These are phyloP conservation scores for Lutraria lutraria DNA, from an alignment of 2,888 invertebrate species.

Conservation along the genomic window DNA sequence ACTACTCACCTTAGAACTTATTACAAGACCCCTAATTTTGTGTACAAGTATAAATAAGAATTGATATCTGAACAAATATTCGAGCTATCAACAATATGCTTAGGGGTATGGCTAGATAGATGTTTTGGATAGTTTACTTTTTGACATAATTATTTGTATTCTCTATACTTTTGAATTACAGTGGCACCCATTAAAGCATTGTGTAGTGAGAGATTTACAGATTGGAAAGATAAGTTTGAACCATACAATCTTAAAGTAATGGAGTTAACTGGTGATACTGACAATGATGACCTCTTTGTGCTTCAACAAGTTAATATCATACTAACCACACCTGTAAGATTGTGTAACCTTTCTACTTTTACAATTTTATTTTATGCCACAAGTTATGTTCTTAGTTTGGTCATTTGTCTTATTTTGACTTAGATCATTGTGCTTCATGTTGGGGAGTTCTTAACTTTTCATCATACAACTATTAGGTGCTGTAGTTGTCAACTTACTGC, in stretches of 20 bases:
- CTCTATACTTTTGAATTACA: constrained; percentile 80
- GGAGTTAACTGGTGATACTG: constrained; percentile 93
- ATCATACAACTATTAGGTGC: too few species aligned
- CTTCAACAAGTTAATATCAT: constrained; percentile 88
- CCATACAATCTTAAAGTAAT: constrained; percentile 89
- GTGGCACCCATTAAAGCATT: constrained; percentile 94
- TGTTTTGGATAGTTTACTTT: not conserved
- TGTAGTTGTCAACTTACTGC: too few species aligned
- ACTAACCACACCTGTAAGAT: constrained; percentile 92
- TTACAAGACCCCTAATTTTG: too few species aligned
- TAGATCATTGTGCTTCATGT: too few species aligned
- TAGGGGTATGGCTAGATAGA: not conserved
- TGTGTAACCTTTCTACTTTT: not conserved
- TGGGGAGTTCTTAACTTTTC: too few species aligned
- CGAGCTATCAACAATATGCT: too few species aligned
- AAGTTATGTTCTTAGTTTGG: too few species aligned
- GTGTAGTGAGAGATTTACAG: constrained; percentile 91
- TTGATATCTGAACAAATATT: too few species aligned
- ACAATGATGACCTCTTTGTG: constrained; percentile 89
- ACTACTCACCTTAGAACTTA: too few species aligned
- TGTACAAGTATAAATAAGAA: too few species aligned
- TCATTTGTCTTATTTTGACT: too few species aligned
- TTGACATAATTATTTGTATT: not conserved
- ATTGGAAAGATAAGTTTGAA: constrained; percentile 92
- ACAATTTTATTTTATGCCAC: too few species aligned